Evolutionary conservation across 2,888 invertebrate genomes (phyloP), one percentile per base, ranked within the genome.

Genomic region (Xestia xanthographa): DNA sequence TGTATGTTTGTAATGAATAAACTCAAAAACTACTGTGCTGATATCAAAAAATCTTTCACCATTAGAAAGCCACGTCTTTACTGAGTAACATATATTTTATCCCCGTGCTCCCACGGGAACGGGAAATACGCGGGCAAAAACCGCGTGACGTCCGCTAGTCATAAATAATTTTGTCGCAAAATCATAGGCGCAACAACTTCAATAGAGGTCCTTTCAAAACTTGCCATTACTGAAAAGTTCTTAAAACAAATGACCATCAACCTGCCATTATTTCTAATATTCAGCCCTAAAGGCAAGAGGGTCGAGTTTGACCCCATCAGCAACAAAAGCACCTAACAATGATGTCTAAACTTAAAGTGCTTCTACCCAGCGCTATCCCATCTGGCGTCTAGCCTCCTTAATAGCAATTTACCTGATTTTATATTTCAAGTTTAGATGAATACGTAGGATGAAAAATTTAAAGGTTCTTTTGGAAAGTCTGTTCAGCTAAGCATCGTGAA

Each of bases 261-360:
- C 60, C 53, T 66, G 22, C 14, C 65, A 50, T 63, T 63, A 66
- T 34, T 43, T 20, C 56, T 22, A 71, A 67, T 58, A 77, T 63
- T 71, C 56, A 50, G 45, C 48, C 20, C 12, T 34, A n/a, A 34
- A 17, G 17, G 12, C 34, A 34, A 53, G 66, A 67, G 66, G 70
- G 66, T 67, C 22, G 20, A n/a, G 2, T 45, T 81, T 67, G 62
- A 81, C 70, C 82, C 60, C n/a, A n/a, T 80, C 41, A 69, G 20
- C 29, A 50, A 48, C 75, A 68, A 80, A 79, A 80, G 80, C 58
- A 62, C 60, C 38, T 26, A 56, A 80, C 48, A 66, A 69, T 66
- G 60, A 85, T 71, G 82, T 68, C 43, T n/a, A 67, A 71, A 82
- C 76, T 85, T 75, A 41, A 75, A 75, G 71, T 68, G 76, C 50